A percentile compares a stretch with the other conserved stretches of the same genome.
These are phyloP conservation scores for Synchiropus splendidus DNA, from an alignment of 2,113 vertebrate species.

Conservation along the genomic window DNA sequence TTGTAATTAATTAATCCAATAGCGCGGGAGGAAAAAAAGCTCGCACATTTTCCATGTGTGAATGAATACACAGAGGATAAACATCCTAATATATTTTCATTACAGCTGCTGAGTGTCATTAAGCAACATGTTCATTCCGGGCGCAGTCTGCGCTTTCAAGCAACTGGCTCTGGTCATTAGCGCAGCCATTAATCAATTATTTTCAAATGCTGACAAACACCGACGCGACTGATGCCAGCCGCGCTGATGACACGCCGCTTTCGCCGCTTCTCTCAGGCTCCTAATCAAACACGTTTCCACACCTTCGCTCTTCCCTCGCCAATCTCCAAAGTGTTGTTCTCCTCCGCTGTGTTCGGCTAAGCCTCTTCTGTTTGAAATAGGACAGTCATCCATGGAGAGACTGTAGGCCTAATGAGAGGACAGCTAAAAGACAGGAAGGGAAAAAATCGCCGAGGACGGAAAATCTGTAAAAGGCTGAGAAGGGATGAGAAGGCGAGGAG, in stretches of 20 bases:
- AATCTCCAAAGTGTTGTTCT: slow-evolving; percentile 6
- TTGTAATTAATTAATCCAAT: too few relatives aligned
- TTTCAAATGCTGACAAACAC: slow-evolving; percentile 9
- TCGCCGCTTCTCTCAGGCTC: neutral
- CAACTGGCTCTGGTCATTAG: slow-evolving; percentile 7
- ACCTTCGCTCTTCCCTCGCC: neutral
- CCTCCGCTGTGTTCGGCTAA: slow-evolving; percentile 7
- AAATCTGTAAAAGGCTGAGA: slow-evolving; percentile 4
- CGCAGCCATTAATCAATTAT: slow-evolving; percentile 7
- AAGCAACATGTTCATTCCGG: neutral
- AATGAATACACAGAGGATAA: neutral
- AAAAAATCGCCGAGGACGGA: slow-evolving; percentile 3
- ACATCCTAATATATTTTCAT: slow-evolving; percentile 5
- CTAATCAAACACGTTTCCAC: slow-evolving; percentile 1
- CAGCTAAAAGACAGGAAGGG: slow-evolving; percentile 8
- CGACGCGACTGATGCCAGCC: neutral
- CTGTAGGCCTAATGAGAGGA: slow-evolving; percentile 24
- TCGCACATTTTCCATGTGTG: neutral
- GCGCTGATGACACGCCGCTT: neutral
- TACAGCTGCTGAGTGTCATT: slow-evolving; percentile 1
- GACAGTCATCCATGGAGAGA: slow-evolving; percentile 22
- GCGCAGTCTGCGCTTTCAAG: slow-evolving; percentile 1
- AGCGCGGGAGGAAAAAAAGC: too few relatives aligned
- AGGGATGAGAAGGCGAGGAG: slow-evolving; percentile 3
- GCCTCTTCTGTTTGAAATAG: slow-evolving; percentile 25